Base-by-base conservation (phyloP, 2,888 invertebrate genomes). In the Dendrolimus houi region DNA sequence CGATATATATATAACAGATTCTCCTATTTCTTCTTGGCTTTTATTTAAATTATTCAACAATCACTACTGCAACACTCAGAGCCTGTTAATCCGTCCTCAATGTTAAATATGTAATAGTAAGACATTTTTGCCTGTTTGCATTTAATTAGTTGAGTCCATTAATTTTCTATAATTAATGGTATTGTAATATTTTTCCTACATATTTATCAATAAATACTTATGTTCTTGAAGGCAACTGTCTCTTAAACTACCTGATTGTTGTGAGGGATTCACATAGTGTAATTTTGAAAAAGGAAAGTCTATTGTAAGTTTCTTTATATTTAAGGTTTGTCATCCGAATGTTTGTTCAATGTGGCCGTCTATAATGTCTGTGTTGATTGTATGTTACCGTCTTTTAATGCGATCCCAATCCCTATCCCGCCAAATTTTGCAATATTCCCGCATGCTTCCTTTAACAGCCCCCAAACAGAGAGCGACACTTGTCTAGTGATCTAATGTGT, bases 371-470 rank as follows among this genome's bases (percentile, higher is more conserved):
- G 52, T 7, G 40, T 7, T 57, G 9, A 52, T 52, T 56, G 56
- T 57, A 54, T 57, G 13, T 58, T 54, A 54, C 47, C 54, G n/a
- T 57, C 29, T 55, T 52, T 56, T 59, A 55, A 54, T 53, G 54
- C 58, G 59, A 55, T 29, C 58, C 55, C 56, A 55, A 54, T 60
- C 29, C 65, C 68, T 56, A 57, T 59, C 62, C 58, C 56, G 54
- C 29, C 58, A 58, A 61, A 54, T 63, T 61, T 66, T 55, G 55
- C 63, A 63, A 67, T 72, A 60, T 76, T 77, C 87, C 88, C 83
- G 90, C 90, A 89, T 90, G 90, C 89, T 90, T 89, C 88, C 89
- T 90, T 90, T 89, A 88, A 89, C 79, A 81, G 83, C 86, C 89
- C 87, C 83, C 29, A 74, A 71, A 71, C 68, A 72, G 68, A 75